Conservation (phyloP, 1,140 invertebrate genomes). For the Steinernema feltiae region DNA sequence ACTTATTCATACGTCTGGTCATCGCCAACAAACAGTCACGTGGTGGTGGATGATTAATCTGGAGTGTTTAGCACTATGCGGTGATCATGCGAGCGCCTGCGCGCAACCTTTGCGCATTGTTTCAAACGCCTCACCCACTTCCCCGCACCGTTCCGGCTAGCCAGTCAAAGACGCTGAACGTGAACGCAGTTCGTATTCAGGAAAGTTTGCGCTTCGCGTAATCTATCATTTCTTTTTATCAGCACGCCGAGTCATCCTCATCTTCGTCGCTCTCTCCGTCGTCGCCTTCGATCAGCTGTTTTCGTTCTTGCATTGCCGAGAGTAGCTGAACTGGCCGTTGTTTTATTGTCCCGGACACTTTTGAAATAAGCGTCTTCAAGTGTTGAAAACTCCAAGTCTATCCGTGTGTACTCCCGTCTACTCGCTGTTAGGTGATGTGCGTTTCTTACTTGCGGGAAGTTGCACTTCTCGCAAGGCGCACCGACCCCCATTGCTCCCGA, state of each 20-base stretch:
- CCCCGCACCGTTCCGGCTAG: no score
- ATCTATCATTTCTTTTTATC: conserved; percentile 6
- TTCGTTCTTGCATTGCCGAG: neutral
- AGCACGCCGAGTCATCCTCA: neutral
- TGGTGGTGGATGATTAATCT: neutral
- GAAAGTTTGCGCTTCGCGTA: neutral
- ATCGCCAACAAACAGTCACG: neutral
- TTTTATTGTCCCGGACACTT: no score
- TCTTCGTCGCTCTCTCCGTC: neutral
- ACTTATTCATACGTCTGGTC: neutral
- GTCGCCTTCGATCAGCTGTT: conserved; percentile 1
- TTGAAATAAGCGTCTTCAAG: no score
- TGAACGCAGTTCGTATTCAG: neutral
- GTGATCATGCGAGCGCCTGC: neutral
- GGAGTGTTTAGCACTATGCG: neutral
- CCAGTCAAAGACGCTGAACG: neutral
- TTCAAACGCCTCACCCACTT: neutral
- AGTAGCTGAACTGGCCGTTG: neutral
- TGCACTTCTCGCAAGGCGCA: no score
- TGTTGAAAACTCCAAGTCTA: no score
- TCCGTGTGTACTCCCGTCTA: no score
- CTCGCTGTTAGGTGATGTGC: no score
- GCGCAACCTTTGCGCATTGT: neutral
- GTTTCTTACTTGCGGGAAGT: neutral
- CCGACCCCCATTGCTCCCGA: no score